Evolutionary conservation across 2,797 vertebrate species (phyloP).

Genomic region (Cetoscarus ocellatus): DNA sequence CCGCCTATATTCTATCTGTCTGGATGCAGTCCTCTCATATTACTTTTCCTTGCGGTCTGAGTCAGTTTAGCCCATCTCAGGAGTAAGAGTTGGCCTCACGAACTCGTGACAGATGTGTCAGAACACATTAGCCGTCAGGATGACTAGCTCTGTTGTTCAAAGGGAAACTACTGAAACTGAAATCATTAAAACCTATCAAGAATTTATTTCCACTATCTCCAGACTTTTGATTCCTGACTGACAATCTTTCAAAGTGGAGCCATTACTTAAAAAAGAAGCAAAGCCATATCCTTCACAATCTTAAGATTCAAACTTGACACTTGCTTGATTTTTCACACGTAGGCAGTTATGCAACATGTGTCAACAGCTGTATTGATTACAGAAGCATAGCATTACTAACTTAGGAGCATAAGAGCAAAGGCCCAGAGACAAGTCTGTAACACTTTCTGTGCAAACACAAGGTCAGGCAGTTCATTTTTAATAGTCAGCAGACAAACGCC

Average conservation of each 20-base stretch:
- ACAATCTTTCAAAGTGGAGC: neutral
- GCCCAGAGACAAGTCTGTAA: neutral
- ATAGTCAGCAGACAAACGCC: neutral
- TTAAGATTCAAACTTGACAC: neutral
- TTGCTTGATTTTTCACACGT: neutral
- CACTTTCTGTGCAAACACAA: accelerated
- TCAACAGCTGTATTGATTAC: neutral
- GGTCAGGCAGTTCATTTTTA: neutral
- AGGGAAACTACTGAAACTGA: conserved; percentile 20
- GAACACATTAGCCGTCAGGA: conserved; percentile 47
- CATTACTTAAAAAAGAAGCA: neutral
- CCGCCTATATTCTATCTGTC: neutral
- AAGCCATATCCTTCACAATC: neutral
- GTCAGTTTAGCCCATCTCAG: conserved; percentile 39
- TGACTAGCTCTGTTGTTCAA: conserved; percentile 51
- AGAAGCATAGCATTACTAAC: neutral
- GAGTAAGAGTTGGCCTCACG: conserved; percentile 44
- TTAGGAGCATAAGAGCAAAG: neutral
- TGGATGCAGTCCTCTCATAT: conserved; percentile 7
- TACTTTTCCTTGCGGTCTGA: conserved; percentile 28
- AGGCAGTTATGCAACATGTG: neutral
- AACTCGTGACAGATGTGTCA: conserved; percentile 69
- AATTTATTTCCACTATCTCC: neutral
- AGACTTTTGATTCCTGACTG: conserved; percentile 7
- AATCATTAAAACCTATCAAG: conserved; percentile 12